phyloP scores from a whole-genome alignment of 2,113 vertebrate species.

The Lathamus discolor region DNA sequence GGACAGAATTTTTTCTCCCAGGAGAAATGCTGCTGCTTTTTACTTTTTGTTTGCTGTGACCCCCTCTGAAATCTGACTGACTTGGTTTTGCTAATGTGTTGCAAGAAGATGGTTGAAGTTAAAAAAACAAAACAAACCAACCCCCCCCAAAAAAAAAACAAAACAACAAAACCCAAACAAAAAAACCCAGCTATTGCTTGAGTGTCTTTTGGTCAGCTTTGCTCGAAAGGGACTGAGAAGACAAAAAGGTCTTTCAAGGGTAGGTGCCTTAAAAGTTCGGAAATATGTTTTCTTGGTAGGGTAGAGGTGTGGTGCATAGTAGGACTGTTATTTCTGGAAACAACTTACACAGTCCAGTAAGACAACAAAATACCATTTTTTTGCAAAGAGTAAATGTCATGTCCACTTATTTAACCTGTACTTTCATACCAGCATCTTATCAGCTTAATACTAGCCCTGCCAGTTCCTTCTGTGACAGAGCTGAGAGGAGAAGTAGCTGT shows the following conservation, averaged over 20 bases:
- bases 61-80: background rate
- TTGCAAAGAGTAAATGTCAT: background rate
- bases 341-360: background rate
- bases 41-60: background rate
- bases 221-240: background rate
- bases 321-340: background rate
- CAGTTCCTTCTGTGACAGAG: background rate
- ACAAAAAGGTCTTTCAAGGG: background rate
- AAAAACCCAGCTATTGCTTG: background rate
- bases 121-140: background rate
- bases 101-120: background rate
- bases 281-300: accelerated
- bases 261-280: background rate
- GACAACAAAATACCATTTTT: background rate
- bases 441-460: background rate
- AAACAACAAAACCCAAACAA: too few species aligned
- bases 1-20: background rate
- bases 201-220: background rate
- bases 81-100: background rate
- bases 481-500: background rate
- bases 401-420: background rate
- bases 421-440: background rate
- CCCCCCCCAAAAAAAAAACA: too few species aligned
- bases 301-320: background rate
- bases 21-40: background rate